Percentiles rank a stretch among this genome's conserved stretches.
These are phyloP conservation scores for Rhynchomys soricoides DNA, from an alignment of 2,113 vertebrate species.

Conservation along the genomic window DNA sequence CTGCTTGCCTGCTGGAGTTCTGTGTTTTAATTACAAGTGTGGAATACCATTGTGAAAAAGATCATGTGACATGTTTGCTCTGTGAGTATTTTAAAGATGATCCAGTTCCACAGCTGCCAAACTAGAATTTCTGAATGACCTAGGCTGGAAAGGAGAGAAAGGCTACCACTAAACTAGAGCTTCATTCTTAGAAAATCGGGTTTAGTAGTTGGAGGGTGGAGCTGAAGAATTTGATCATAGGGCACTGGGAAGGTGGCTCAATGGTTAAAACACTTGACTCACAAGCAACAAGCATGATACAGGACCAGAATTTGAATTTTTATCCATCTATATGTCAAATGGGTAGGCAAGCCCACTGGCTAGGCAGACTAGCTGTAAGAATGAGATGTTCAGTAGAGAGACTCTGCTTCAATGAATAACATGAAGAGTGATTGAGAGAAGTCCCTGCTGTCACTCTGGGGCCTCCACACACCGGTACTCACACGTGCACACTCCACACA, in stretches of 20 bases:
- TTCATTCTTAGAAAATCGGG: not conserved
- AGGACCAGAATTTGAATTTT: too few relatives aligned
- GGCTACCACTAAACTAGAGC: fast-evolving
- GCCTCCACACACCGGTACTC: not conserved
- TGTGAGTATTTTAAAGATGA: not conserved
- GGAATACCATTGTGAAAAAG: not conserved
- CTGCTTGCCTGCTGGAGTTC: not conserved
- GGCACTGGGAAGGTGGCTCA: not conserved
- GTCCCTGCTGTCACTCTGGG: not conserved
- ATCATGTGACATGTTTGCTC: not conserved
- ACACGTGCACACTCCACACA: not conserved
- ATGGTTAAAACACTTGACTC: not conserved
- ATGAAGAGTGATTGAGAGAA: not conserved
- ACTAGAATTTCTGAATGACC: not conserved
- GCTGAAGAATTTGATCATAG: not conserved
- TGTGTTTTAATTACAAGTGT: fast-evolving
- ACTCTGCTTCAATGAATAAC: not conserved
- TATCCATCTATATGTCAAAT: not conserved
- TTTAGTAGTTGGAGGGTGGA: not conserved
- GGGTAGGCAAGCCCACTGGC: not conserved
- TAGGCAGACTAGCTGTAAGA: not conserved
- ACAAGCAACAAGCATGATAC: too few relatives aligned
- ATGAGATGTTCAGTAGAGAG: not conserved
- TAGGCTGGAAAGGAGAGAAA: not conserved
- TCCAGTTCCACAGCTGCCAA: not conserved